Conservation (phyloP, 2,797 vertebrate species). For the Glossophaga mutica region DNA sequence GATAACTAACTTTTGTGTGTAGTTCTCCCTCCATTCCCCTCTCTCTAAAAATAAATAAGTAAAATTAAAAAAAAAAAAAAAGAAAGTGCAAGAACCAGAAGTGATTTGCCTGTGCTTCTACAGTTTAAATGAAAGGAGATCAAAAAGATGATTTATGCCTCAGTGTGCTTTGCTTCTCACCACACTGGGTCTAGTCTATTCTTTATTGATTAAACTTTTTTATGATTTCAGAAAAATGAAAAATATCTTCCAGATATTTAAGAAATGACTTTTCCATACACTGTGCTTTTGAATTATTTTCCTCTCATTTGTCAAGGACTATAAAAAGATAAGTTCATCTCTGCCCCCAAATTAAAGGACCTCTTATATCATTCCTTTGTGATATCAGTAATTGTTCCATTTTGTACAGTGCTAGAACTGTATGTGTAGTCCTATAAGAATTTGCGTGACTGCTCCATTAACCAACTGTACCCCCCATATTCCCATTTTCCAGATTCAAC, state of each 20-base stretch:
- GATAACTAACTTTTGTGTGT: not conserved
- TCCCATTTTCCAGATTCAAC: not conserved
- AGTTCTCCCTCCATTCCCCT: too few relatives aligned
- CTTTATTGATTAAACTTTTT: not conserved
- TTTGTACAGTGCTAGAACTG: not conserved
- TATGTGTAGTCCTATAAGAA: not conserved
- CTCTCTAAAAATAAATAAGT: too few relatives aligned
- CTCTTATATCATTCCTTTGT: not conserved
- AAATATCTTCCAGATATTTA: slow-evolving; percentile 26
- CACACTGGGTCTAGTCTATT: not conserved
- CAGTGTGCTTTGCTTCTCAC: not conserved
- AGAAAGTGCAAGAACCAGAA: not conserved
- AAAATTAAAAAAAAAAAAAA: not conserved
- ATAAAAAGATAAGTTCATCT: slow-evolving; percentile 5
- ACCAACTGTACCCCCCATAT: not conserved
- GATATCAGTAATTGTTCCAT: not conserved
- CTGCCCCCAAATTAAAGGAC: not conserved
- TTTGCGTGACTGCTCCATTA: not conserved
- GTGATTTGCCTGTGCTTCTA: not conserved
- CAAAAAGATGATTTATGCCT: not conserved
- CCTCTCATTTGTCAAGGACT: not conserved
- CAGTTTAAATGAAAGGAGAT: not conserved
- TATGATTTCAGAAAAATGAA: not conserved
- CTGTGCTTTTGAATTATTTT: not conserved
- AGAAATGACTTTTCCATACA: not conserved